Evolutionary conservation across 2,113 vertebrate species (phyloP).

Genomic region (Recurvirostra avosetta): DNA sequence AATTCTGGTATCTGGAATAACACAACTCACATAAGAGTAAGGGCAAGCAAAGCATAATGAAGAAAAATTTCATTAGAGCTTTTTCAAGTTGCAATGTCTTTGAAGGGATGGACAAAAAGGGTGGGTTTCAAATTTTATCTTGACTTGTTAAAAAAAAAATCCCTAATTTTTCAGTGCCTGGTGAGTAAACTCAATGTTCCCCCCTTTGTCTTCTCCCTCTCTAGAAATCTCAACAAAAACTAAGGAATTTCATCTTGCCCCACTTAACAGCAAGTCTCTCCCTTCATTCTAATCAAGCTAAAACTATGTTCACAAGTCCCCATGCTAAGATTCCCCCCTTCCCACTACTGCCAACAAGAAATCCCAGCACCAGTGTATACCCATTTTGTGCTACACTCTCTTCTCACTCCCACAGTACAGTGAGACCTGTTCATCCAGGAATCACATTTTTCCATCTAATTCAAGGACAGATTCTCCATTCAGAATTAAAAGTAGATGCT

Average conservation of each 20-base stretch:
- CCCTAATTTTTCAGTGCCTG: not conserved
- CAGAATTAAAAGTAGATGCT: not conserved
- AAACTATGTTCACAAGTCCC: not conserved
- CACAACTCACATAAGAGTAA: not conserved
- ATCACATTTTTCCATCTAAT: not conserved
- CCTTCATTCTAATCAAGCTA: not conserved
- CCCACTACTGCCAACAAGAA: not conserved
- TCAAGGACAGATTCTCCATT: not conserved
- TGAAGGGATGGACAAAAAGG: not conserved
- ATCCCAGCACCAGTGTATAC: not conserved
- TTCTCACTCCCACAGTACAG: not conserved
- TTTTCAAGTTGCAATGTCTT: not conserved
- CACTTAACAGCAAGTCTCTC: not conserved
- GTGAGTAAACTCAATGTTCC: not conserved
- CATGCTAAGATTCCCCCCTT: not conserved
- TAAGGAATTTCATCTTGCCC: not conserved
- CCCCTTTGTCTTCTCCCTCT: not conserved
- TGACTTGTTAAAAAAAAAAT: not conserved
- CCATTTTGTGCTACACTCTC: not conserved
- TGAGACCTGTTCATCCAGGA: not conserved
- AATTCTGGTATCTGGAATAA: not conserved
- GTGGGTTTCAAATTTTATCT: not conserved
- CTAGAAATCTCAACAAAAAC: not conserved
- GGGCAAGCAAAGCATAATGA: not conserved
- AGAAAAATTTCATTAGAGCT: not conserved